Percentiles rank a stretch among this genome's conserved stretches.
phyloP scores from a whole-genome alignment of 2,113 vertebrate species.

The Oostethus manadensis region DNA sequence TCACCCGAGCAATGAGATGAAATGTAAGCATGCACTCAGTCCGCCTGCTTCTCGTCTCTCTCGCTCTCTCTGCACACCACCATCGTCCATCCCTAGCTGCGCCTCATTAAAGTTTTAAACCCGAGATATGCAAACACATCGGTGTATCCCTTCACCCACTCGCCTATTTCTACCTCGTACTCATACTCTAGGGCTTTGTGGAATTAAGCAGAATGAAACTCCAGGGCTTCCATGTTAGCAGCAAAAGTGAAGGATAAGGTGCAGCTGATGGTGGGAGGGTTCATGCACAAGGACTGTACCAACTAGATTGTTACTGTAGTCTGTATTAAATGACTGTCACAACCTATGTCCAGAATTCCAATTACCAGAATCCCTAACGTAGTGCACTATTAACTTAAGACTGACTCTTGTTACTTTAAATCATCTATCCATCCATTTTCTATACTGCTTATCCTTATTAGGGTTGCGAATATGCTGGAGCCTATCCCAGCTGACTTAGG shows the following conservation, averaged over 20 bases:
- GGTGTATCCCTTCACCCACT: slow-evolving; percentile 26
- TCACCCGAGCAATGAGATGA: slow-evolving; percentile 56
- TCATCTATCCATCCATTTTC: no score
- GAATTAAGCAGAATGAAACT: slow-evolving; percentile 27
- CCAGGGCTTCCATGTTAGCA: background rate
- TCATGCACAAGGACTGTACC: slow-evolving; percentile 1
- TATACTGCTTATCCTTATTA: no score
- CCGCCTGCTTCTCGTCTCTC: slow-evolving; percentile 11
- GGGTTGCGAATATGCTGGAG: no score
- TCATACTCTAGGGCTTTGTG: slow-evolving; percentile 23
- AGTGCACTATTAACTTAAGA: background rate
- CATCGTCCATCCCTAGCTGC: slow-evolving; percentile 52
- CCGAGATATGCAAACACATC: slow-evolving; percentile 49
- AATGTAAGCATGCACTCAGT: slow-evolving; percentile 46
- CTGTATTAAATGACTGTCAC: background rate
- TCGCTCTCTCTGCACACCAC: slow-evolving; percentile 29
- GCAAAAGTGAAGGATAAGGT: background rate
- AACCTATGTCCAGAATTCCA: slow-evolving; percentile 11
- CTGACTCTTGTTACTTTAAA: background rate
- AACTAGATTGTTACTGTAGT: slow-evolving; percentile 23
- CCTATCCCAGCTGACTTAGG: no score
- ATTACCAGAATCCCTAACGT: background rate
- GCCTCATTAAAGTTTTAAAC: slow-evolving; percentile 62
- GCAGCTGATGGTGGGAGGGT: background rate
- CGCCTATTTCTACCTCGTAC: background rate